phyloP scores from a whole-genome alignment of 2,113 vertebrate species.

The Synchiropus splendidus region DNA sequence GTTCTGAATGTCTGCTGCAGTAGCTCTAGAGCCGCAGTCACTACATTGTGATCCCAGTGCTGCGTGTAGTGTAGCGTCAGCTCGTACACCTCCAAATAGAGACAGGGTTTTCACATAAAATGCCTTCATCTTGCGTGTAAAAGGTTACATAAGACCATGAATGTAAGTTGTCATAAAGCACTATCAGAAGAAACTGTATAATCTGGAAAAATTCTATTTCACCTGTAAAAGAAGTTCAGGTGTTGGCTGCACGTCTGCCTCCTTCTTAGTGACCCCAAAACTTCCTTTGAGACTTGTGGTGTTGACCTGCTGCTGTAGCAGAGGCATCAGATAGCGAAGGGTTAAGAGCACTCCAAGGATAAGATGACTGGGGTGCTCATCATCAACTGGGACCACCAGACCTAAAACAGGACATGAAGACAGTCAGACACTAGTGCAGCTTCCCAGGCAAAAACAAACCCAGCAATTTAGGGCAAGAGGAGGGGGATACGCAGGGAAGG shows the following conservation, averaged over 20 bases:
- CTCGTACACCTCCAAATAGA: conserved; percentile 78
- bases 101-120: neutral
- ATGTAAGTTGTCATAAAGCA: no score
- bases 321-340: conserved; percentile 85
- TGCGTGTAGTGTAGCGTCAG: conserved; percentile 90
- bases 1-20: conserved; percentile 89
- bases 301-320: conserved; percentile 89
- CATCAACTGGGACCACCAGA: conserved; percentile 79
- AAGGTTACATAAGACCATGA: no score
- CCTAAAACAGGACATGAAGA: conserved; percentile 56
- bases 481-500: no score
- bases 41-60: conserved; percentile 94
- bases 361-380: conserved; percentile 79
- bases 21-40: conserved; percentile 87
- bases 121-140: neutral
- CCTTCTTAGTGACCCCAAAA: conserved; percentile 89
- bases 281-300: conserved; percentile 93
- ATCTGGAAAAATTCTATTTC: no score
- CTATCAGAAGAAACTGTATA: no score
- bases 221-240: conserved; percentile 89
- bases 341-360: conserved; percentile 88
- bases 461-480: no score
- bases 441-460: no score
- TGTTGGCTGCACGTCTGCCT: conserved; percentile 85
- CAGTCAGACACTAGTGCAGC: no score